Percentiles rank a stretch among this genome's conserved stretches.
phyloP scores from a whole-genome alignment of 2,113 vertebrate genomes.

The Centropus unirufus region DNA sequence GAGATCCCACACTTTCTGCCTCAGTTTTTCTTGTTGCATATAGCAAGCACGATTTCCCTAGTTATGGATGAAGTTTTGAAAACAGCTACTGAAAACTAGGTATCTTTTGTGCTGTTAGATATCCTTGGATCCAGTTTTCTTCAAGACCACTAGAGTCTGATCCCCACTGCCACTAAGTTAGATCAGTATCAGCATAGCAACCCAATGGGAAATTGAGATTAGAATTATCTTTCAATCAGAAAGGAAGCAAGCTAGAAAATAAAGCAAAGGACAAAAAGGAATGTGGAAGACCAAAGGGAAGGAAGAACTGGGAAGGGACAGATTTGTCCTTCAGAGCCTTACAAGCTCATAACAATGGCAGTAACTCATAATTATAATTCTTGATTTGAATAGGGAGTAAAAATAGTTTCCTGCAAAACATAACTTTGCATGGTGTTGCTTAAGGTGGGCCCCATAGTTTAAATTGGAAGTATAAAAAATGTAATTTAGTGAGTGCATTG shows the following conservation, averaged over 20 bases:
- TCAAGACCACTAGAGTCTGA: background rate
- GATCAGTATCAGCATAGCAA: accelerated
- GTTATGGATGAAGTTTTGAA: background rate
- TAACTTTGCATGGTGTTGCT: background rate
- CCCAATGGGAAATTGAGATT: background rate
- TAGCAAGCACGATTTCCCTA: background rate
- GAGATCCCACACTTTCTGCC: background rate
- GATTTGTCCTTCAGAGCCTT: background rate
- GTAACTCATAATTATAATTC: background rate
- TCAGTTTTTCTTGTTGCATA: background rate
- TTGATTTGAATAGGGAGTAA: background rate
- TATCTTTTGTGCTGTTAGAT: background rate
- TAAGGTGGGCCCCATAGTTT: background rate
- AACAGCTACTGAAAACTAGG: background rate
- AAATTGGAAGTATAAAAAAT: background rate
- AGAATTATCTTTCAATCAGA: background rate
- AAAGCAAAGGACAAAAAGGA: background rate
- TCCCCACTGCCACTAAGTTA: background rate
- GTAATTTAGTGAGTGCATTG: background rate
- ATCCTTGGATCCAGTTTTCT: background rate
- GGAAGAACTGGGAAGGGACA: background rate
- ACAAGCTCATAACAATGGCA: background rate
- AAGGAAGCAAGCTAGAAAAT: background rate
- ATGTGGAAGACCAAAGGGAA: background rate
- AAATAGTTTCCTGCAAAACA: background rate